Evolutionary conservation across 2,113 vertebrate species (phyloP), one percentile per base, ranked within the genome.

Genomic region (Aspidoscelis tigris): DNA sequence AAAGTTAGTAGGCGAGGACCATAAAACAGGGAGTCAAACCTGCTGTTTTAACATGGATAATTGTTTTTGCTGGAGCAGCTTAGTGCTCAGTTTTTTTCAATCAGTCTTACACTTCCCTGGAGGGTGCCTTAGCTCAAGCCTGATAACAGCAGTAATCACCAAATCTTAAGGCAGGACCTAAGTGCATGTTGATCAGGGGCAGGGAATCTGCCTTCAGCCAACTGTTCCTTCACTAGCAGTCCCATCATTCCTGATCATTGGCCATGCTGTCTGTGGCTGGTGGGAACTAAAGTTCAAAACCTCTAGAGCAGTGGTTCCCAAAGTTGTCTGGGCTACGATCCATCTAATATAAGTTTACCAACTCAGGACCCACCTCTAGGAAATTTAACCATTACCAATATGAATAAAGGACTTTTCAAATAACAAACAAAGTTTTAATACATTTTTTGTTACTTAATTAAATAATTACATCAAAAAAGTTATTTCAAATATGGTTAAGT

Each of bases 1-100:
- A 92, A 87, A 88, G 22, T n/a, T 82, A 89, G 88, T 76, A 85
- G 91, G 82, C 92, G 87, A 94, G 86, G 89, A 82, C 90, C 93
- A 92, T 88, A 79, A 88, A 91, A 84, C n/a, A 69, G 33, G n/a
- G n/a, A 47, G 41, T 91, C 89, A 18, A 61, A 87, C 85, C 85
- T 88, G 72, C 44, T 77, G 43, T 89, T 33, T 92, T 12, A 89
- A 88, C 84, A 85, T 78, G 83, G 81, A 92, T 88, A 89, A 86
- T 86, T 90, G 82, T 43, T 12, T 83, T 33, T 76, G 78, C 92
- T 87, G 83, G 87, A 81, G 43, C 64, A 86, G 78, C 0, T 1
- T 47, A 43, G 39, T 11, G 33, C 18, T 70, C 43, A 83, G 89
- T 84, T 22, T 81, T 74, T 80, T 86, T 86, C 78, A 69, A 76